Evolutionary conservation across 1,140 invertebrate species (phyloP).

Genomic region (Hyposmocoma kahamanoa): DNA sequence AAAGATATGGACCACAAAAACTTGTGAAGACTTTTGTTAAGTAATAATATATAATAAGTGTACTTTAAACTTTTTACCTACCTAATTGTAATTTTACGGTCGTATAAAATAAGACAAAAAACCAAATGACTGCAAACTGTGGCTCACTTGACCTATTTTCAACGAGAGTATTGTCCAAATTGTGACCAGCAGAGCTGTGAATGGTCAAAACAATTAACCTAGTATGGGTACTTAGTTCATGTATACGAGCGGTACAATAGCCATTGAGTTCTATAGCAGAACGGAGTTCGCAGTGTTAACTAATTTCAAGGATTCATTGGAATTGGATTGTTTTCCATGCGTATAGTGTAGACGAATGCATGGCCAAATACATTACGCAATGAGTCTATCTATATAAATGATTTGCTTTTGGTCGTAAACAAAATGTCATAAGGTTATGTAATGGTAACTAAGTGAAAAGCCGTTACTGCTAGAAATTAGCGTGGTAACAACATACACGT

Average conservation of each 20-base stretch:
- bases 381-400: background rate
- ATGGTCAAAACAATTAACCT: background rate
- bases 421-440: background rate
- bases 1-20: too few relatives aligned
- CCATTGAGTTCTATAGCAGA: conserved; percentile 1
- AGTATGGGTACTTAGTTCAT: background rate
- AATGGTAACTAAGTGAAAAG: background rate
- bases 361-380: conserved; percentile 8
- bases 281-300: conserved; percentile 8
- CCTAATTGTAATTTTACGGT: too few relatives aligned
- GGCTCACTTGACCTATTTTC: too few relatives aligned
- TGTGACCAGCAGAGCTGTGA: conserved; percentile 5
- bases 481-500: too few relatives aligned
- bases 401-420: background rate
- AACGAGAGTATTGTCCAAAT: conserved; percentile 3
- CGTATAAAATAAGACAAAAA: too few relatives aligned
- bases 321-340: conserved; percentile 29
- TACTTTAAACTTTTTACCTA: too few relatives aligned
- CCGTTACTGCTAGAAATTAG: too few relatives aligned
- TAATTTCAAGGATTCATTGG: conserved; percentile 31
- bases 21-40: too few relatives aligned
- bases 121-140: too few relatives aligned
- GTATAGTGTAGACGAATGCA: conserved; percentile 3
- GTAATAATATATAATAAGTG: too few relatives aligned
- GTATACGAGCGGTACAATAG: background rate